Conservation (phyloP, 2,888 invertebrate genomes). For the Drosophila peninsularis region DNA sequence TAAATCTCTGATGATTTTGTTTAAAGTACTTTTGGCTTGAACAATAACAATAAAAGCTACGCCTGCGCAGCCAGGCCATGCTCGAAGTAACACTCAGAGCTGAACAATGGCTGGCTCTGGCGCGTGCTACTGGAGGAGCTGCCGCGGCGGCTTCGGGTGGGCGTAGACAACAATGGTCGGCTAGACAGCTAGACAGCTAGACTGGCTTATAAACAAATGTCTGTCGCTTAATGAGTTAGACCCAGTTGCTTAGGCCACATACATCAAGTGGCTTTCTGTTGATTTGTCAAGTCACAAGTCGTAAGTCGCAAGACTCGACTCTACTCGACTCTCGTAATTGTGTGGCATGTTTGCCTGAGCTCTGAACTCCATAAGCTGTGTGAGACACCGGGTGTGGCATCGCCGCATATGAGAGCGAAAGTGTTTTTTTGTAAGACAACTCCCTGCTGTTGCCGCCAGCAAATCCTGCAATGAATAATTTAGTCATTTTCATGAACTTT, state of each 20-base stretch:
- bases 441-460: slow-evolving; percentile 29
- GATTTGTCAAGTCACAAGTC: slow-evolving; percentile 60
- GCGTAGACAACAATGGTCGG: slow-evolving; percentile 68
- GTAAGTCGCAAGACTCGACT: neutral
- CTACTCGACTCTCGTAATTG: slow-evolving; percentile 44
- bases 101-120: slow-evolving; percentile 56
- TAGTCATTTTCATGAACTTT: slow-evolving; percentile 73
- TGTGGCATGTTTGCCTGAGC: slow-evolving; percentile 64
- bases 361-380: slow-evolving; percentile 42
- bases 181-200: slow-evolving; percentile 43
- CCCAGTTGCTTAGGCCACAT: slow-evolving; percentile 34
- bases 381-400: slow-evolving; percentile 43
- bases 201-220: slow-evolving; percentile 23
- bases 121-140: slow-evolving; percentile 69
- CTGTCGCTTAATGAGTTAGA: slow-evolving; percentile 45
- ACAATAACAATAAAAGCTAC: slow-evolving; percentile 64
- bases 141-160: slow-evolving; percentile 59
- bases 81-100: slow-evolving; percentile 10
- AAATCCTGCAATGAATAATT: slow-evolving; percentile 81
- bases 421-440: slow-evolving; percentile 57
- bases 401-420: slow-evolving; percentile 59
- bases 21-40: slow-evolving; percentile 21
- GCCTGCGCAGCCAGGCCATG: slow-evolving; percentile 34
- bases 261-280: slow-evolving; percentile 38
- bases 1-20: slow-evolving; percentile 20